Base-by-base conservation (phyloP, 2,797 vertebrate genomes). In the Artibeus lituratus region DNA sequence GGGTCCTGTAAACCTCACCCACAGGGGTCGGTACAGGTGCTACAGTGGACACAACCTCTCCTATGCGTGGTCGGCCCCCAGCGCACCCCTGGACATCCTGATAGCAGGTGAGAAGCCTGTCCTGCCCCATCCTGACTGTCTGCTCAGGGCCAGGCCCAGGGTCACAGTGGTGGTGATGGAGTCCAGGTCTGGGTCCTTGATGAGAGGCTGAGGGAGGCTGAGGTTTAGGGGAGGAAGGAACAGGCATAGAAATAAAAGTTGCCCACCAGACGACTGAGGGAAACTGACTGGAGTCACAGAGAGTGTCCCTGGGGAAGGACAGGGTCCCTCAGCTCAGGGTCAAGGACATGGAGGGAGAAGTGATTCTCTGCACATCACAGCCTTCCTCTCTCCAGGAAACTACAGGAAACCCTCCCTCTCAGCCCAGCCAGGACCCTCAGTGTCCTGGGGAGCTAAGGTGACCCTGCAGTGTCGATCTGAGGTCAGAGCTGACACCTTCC, bases 331-430 rank as follows among this genome's bases (percentile, higher is more conserved):
- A 26, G 39, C 53, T 37, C 70, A 42, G 35, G 42, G 18, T 7
- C 6, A 5, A 8, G 15, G 9, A 12, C 10, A 11, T 6, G 1
- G 26, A 11, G 9, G 18, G 3, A 4, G 0, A 7, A 29, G 39
- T 0, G 2, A 18, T 39, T 44, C 59, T 57, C 6, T n/a, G 18
- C 9, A 39, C n/a, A 8, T 12, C 62, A n/a, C 0, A 5, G 18
- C 35, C 29, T 0, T 53, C 3, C 11, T 35, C n/a, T 7, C 70
- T 11, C 5, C 59, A 84, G 94, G 82, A 21, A 37, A 9, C 2
- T 37, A 47, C 16, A 1, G 1, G 3, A 78, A 69, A 37, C 91
- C 82, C 3, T 47, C 73, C 29, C 39, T 86, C 57, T 59, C 22
- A 11, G 55, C 55, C 22, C 22, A 26, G 9, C 55, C 22, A 3